phyloP scores from a whole-genome alignment of 2,797 vertebrate species.

The Scyliorhinus canicula region DNA sequence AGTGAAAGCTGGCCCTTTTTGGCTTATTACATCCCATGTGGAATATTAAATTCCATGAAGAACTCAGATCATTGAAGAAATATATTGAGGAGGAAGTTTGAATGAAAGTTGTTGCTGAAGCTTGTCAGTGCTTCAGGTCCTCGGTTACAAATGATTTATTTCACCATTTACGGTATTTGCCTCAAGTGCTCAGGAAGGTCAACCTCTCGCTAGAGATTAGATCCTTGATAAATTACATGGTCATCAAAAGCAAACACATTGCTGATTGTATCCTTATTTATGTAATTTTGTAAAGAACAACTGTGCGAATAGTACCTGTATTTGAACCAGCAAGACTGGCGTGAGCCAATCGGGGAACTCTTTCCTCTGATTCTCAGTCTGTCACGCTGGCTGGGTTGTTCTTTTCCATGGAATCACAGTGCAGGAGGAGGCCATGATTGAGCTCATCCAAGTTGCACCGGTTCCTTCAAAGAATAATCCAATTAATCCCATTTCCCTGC shows the following conservation, averaged over 20 bases:
- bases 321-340: background rate
- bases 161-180: background rate
- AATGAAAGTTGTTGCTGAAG: background rate
- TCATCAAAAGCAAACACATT: background rate
- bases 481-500: background rate
- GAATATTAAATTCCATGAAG: background rate
- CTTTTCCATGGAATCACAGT: background rate
- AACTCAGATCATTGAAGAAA: background rate
- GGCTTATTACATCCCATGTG: background rate
- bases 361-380: background rate
- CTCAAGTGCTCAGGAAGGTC: background rate
- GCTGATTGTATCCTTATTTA: conserved; percentile 1
- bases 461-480: background rate
- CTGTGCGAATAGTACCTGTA: background rate
- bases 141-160: conserved; percentile 1
- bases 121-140: background rate
- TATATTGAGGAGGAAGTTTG: background rate
- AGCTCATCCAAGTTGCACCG: background rate
- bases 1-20: background rate
- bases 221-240: background rate
- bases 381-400: background rate
- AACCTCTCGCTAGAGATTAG: background rate
- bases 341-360: background rate
- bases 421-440: background rate
- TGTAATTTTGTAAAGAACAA: background rate